Conservation (phyloP, 1,140 invertebrate species). For the Drosophila nasuta region DNA sequence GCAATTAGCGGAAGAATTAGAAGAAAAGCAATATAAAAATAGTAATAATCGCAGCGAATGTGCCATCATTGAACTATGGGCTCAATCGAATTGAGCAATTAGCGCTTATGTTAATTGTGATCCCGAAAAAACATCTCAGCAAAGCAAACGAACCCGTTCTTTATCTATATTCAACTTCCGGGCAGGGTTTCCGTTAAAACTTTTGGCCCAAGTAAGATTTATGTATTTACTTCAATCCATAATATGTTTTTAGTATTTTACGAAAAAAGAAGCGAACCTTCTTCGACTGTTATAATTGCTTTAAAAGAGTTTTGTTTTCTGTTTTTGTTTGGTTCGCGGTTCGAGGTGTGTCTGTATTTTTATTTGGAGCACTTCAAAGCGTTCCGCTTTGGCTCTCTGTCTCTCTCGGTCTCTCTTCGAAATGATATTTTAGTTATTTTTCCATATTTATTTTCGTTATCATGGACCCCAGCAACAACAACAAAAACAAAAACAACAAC, state of each 20-base stretch:
- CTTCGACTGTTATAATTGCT: slow-evolving; percentile 70
- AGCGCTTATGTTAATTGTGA: slow-evolving; percentile 62
- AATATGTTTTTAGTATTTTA: slow-evolving; percentile 54
- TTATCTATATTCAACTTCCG: slow-evolving; percentile 45
- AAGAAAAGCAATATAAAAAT: not conserved
- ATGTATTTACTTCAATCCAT: slow-evolving; percentile 73
- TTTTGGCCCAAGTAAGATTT: slow-evolving; percentile 66
- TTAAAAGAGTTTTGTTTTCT: slow-evolving; percentile 47
- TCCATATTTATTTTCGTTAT: slow-evolving; percentile 81
- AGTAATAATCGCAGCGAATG: slow-evolving; percentile 30
- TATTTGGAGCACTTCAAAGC: slow-evolving; percentile 81
- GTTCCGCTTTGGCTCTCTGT: slow-evolving; percentile 57
- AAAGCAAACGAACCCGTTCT: not conserved
- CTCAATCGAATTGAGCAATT: slow-evolving; percentile 66
- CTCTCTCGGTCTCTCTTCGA: slow-evolving; percentile 30
- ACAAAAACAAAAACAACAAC: slow-evolving; percentile 24
- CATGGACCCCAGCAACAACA: slow-evolving; percentile 38
- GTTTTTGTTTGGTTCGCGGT: slow-evolving; percentile 26
- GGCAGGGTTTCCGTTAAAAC: slow-evolving; percentile 56
- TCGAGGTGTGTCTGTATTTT: slow-evolving; percentile 78
- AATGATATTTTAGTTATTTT: slow-evolving; percentile 79
- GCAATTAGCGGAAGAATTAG: slow-evolving; percentile 44
- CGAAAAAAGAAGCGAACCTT: slow-evolving; percentile 42
- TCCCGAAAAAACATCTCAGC: not conserved
- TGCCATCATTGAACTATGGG: slow-evolving; percentile 49